Evolutionary conservation across 2,888 invertebrate genomes (phyloP), one percentile per base, ranked within the genome.

Genomic region (Caenorhabditis uteleia): DNA sequence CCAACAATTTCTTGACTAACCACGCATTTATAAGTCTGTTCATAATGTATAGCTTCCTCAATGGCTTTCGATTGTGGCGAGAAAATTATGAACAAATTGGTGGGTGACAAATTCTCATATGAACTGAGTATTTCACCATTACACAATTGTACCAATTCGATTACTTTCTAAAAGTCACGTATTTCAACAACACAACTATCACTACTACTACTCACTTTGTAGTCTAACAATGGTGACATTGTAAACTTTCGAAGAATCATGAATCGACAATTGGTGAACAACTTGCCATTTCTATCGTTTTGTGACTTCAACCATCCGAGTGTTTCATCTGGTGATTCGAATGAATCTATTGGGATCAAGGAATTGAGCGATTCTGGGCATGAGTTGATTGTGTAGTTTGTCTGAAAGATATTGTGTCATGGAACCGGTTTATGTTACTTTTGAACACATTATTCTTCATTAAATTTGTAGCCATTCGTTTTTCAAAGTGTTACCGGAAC

Each of bases 51-150:
- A 2, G 59, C 42, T 7, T 56, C 62, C 1, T 20, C 48, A 12
- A 59, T 44, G 5, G 59, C 33, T 33, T 58, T 45, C 20, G 68
- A 68, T 18, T 55, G 31, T 34, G 55, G 42, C 3, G 68, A 47
- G 48, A 68, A 68, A 2, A 68, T 31, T 5, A 68, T 62, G 47
- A 46, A 50, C 21, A 56, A 39, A 1, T 68, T 59, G 16, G 42
- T 42, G 12, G 62, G 57, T 2, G 36, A n/a, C 26, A 39, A 36
- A 18, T 58, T 44, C 31, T 50, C 47, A 29, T 54, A 50, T 23
- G 33, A 31, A 10, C 45, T 51, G 26, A 64, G 44, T 8, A 68
- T 47, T 33, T 55, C 39, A 1, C 68, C 68, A 20, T 59, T 56
- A 27, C 68, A 59, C 4, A 53, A 31, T 34, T 59, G 49, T 1